These are phyloP conservation scores for Calephelis virginiensis DNA, from an alignment of 1,140 invertebrate genomes.

Conservation along the genomic window DNA sequence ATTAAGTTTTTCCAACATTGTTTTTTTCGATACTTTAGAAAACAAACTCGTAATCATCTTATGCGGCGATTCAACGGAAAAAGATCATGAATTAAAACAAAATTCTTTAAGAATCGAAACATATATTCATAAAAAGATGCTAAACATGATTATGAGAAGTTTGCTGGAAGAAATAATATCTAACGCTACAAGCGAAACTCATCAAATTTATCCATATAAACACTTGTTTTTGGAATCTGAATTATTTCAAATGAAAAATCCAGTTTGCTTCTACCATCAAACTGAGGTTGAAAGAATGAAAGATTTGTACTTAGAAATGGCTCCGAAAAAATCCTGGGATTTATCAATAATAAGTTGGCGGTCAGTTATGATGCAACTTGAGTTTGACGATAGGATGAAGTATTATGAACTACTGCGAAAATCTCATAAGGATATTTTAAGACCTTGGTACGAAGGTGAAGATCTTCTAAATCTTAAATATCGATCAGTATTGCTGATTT, in stretches of 20 bases:
- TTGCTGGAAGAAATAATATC: constrained; percentile 41
- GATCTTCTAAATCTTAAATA: constrained; percentile 46
- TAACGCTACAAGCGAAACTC: constrained; percentile 38
- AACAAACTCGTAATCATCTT: constrained; percentile 48
- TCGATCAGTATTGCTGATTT: constrained; percentile 42
- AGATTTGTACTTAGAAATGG: constrained; percentile 55
- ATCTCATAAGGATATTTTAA: constrained; percentile 51
- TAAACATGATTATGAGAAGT: constrained; percentile 36
- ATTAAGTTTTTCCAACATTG: constrained; percentile 47
- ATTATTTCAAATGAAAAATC: constrained; percentile 66
- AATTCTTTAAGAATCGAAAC: constrained; percentile 43
- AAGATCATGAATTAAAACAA: constrained; percentile 36
- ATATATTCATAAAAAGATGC: constrained; percentile 43
- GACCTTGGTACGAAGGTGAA: constrained; percentile 59
- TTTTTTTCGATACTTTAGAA: constrained; percentile 48
- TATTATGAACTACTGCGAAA: constrained; percentile 50
- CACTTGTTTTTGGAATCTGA: constrained; percentile 56
- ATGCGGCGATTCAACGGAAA: constrained; percentile 52
- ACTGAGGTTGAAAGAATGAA: constrained; percentile 59
- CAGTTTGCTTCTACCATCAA: constrained; percentile 66
- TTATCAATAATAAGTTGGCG: constrained; percentile 60
- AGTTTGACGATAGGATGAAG: constrained; percentile 63
- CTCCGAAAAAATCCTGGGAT: constrained; percentile 46
- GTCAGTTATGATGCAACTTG: constrained; percentile 51
- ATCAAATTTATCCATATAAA: constrained; percentile 58